Percentiles rank a stretch among this genome's conserved stretches.
These are phyloP conservation scores for Limenitis camilla DNA, from an alignment of 2,888 invertebrate genomes.

Conservation along the genomic window DNA sequence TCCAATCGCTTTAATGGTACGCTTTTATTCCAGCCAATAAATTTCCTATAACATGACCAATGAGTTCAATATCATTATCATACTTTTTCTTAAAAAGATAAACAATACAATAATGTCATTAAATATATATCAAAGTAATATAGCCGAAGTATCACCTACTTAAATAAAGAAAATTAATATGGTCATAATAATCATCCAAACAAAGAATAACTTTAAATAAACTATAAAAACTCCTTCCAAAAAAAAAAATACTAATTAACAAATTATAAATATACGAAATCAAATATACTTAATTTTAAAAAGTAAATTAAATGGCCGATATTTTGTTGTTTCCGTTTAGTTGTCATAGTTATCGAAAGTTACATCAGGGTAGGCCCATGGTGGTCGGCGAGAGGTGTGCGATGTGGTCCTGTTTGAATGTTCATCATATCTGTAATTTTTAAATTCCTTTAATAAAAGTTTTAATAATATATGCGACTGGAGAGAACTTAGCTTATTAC, in stretches of 20 bases:
- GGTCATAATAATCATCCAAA: no score
- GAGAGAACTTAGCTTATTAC: no score
- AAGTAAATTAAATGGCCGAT: background rate
- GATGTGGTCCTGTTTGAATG: slow-evolving; percentile 55
- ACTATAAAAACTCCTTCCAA: no score
- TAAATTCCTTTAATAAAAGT: background rate
- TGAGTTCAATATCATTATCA: no score
- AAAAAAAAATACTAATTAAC: no score
- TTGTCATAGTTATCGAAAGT: slow-evolving; percentile 53
- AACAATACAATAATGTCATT: background rate
- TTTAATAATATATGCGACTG: background rate
- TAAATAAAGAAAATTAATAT: no score
- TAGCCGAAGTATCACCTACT: no score
- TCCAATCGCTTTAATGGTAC: no score
- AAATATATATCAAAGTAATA: background rate
- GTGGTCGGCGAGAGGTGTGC: slow-evolving; percentile 58
- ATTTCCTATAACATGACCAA: no score
- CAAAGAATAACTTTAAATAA: no score
- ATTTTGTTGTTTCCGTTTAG: slow-evolving; percentile 30
- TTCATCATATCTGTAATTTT: slow-evolving; percentile 51
- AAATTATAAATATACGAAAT: no score
- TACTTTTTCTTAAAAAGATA: background rate
- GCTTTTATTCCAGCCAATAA: no score
- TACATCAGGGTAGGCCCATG: slow-evolving; percentile 62
- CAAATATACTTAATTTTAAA: background rate